A percentile compares a stretch with the other conserved stretches of the same genome.
phyloP scores from a whole-genome alignment of 2,797 vertebrate genomes.

The Harpagifer antarcticus region DNA sequence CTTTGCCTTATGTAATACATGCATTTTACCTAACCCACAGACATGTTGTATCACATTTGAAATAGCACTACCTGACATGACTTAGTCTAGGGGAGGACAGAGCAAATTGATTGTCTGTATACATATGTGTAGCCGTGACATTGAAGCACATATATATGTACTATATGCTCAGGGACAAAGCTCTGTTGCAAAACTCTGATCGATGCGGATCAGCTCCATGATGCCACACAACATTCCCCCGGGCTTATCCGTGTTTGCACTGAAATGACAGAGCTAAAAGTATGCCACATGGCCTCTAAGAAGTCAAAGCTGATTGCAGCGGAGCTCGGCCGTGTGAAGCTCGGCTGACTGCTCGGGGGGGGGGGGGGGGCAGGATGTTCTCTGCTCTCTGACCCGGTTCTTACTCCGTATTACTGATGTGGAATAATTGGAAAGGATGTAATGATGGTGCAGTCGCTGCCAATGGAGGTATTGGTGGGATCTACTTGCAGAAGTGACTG shows the following conservation, averaged over 20 bases:
- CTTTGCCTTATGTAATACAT: constrained; percentile 41
- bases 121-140: constrained; percentile 5
- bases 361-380: not conserved
- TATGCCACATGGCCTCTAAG: constrained; percentile 63
- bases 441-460: constrained; percentile 31
- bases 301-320: constrained; percentile 67
- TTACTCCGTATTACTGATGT: constrained; percentile 8
- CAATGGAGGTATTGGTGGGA: constrained; percentile 19
- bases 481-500: constrained; percentile 19
- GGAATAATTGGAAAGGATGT: constrained; percentile 27
- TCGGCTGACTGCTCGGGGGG: constrained; percentile 14
- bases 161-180: constrained; percentile 1
- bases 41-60: constrained; percentile 30
- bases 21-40: constrained; percentile 32
- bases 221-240: constrained; percentile 44
- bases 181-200: constrained; percentile 43
- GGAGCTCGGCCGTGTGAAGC: constrained; percentile 30
- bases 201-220: constrained; percentile 47
- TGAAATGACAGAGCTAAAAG: constrained; percentile 72
- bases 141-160: no score
- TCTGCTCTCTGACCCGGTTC: constrained; percentile 8
- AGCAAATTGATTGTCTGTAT: not conserved
- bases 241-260: constrained; percentile 61
- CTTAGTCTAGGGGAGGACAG: not conserved
- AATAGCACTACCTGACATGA: constrained; percentile 14